Evolutionary conservation across 2,888 invertebrate genomes (phyloP), one percentile per base, ranked within the genome.

Genomic region (Seira sanloemensis): DNA sequence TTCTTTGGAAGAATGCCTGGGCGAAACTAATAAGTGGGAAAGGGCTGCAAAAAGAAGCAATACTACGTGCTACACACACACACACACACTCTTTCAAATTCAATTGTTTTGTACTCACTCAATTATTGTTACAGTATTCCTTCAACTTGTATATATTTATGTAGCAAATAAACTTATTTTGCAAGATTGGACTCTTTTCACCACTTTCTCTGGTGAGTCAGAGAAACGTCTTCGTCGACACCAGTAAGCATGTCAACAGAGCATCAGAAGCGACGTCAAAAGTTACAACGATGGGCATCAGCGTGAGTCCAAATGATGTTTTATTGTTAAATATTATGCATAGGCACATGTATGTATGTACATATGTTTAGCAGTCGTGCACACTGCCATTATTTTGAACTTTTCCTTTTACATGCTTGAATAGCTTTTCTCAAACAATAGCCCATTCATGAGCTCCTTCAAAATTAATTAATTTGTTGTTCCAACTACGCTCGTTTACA

Each of bases 211-310:
- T 73, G 73, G 26, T 73, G 26, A 18, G 26, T 23, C 50, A 73
- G 75, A 71, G 81, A 69, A 69, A 58, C 37, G 9, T 58, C n/a
- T 23, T 26, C 18, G 46, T 67, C 21, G 54, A 68, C 68, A 46
- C 27, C 58, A 46, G 37, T 58, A 75, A 82, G 67, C 46, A 85
- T 85, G 85, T 85, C 85, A 69, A 77, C 81, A 18, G 85, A 81
- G 74, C 85, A 85, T 75, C 81, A 81, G 27, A 81, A 75, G 68
- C 77, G 85, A 37, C 81, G 85, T 19, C 87, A 84, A 82, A 87
- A 85, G 27, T 86, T 88, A 21, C 88, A 88, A 74, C 73, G 88
- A 86, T 88, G 88, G 88, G 88, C 88, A 83, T 88, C 88, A 79
- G 88, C 88, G 88, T 88, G 80, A 88, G 88, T 88, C 19, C 66